These are phyloP conservation scores for Coregonus suidteri DNA, from an alignment of 2,797 vertebrate genomes.

Conservation along the genomic window DNA sequence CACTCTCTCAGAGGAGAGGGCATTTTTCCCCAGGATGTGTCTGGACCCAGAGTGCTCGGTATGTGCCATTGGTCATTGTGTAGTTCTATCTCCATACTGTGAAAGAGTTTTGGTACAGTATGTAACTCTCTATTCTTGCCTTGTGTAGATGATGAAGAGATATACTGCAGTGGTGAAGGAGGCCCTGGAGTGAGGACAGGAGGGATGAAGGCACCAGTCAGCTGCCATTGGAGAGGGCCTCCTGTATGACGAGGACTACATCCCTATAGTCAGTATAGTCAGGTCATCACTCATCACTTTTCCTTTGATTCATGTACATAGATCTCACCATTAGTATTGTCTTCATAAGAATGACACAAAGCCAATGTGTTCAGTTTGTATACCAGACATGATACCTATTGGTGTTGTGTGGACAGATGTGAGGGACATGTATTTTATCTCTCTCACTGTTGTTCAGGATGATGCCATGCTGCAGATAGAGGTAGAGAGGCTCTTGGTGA, in stretches of 20 bases:
- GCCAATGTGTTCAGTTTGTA: not conserved
- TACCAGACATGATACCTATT: not conserved
- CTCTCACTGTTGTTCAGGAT: constrained; percentile 61
- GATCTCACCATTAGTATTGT: too few relatives aligned
- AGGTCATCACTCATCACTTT: not conserved
- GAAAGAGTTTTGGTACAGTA: not conserved
- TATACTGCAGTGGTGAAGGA: constrained; percentile 65
- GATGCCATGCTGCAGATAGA: constrained; percentile 81
- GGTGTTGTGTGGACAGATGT: not conserved
- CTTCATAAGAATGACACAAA: not conserved
- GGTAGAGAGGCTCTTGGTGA: constrained; percentile 80
- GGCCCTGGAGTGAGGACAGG: constrained; percentile 57
- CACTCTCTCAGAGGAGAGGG: constrained; percentile 80
- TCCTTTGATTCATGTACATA: not conserved
- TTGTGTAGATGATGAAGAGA: constrained; percentile 73
- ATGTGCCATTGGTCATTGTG: constrained; percentile 30
- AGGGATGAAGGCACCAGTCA: constrained; percentile 31
- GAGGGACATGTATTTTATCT: too few relatives aligned
- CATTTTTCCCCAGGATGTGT: constrained; percentile 77
- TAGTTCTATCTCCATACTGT: constrained; percentile 23
- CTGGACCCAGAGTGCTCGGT: constrained; percentile 77
- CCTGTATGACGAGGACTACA: constrained; percentile 16
- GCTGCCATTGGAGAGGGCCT: constrained; percentile 23
- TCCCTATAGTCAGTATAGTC: constrained; percentile 61
- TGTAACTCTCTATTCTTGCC: constrained; percentile 16